Percentiles rank a stretch among this genome's conserved stretches.
phyloP scores from a whole-genome alignment of 2,888 invertebrate genomes.

The Drosophila emarginata region DNA sequence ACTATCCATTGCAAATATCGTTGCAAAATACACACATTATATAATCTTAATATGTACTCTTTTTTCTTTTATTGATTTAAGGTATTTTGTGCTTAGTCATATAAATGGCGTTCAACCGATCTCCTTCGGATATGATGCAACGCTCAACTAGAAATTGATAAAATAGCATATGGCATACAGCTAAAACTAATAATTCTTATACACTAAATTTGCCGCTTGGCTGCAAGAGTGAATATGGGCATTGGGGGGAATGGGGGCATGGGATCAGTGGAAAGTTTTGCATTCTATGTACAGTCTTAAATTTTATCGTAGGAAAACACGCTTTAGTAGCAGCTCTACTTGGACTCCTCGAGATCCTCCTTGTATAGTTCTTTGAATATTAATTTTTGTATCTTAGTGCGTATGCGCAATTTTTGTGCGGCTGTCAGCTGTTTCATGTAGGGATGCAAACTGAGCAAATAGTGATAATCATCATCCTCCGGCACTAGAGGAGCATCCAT shows the following conservation, averaged over 20 bases:
- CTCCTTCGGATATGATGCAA: constrained; percentile 34
- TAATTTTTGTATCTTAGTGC: constrained; percentile 82
- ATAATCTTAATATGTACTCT: constrained; percentile 16
- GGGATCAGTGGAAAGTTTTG: not conserved
- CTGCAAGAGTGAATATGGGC: not conserved
- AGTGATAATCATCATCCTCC: constrained; percentile 82
- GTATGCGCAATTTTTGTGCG: constrained; percentile 81
- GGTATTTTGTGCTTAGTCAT: constrained; percentile 60
- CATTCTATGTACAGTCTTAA: constrained; percentile 67
- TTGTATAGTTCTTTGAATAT: constrained; percentile 82
- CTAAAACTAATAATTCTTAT: constrained; percentile 50
- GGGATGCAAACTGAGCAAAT: constrained; percentile 81
- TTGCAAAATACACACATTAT: not conserved
- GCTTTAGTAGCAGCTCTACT: constrained; percentile 55
- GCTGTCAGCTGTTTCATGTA: constrained; percentile 82
- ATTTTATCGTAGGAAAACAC: constrained; percentile 22
- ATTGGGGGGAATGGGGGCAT: constrained; percentile 1
- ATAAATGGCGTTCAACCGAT: constrained; percentile 58
- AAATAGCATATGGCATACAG: constrained; percentile 60
- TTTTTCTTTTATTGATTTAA: constrained; percentile 33
- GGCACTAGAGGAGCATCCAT: constrained; percentile 80
- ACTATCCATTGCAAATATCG: not conserved
- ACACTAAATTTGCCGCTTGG: constrained; percentile 17
- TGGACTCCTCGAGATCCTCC: constrained; percentile 81
- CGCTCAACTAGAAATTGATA: constrained; percentile 71